Conservation (phyloP, 2,113 vertebrate species). For the Tapirus terrestris region DNA sequence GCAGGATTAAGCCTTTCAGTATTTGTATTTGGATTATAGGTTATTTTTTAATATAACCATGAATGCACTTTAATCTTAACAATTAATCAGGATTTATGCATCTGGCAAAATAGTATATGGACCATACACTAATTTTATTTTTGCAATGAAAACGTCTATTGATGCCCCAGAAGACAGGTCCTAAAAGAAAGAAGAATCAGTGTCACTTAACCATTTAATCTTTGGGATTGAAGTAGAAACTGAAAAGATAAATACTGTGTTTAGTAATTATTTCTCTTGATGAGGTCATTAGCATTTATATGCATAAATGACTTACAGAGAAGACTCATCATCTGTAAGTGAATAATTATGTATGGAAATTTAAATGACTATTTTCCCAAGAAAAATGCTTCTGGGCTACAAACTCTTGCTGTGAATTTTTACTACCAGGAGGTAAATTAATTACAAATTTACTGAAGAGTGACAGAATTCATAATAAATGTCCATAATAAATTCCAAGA, state of each 20-base stretch:
- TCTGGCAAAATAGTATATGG: background rate
- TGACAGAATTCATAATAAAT: constrained; percentile 35
- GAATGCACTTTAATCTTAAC: background rate
- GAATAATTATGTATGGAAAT: constrained; percentile 49
- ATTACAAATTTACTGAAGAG: constrained; percentile 50
- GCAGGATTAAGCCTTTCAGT: background rate
- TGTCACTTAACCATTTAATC: background rate
- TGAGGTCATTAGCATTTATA: background rate
- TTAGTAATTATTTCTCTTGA: constrained; percentile 26
- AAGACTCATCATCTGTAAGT: background rate
- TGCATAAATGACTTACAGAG: background rate
- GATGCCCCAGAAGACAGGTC: background rate
- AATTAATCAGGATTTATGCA: background rate
- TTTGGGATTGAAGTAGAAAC: background rate
- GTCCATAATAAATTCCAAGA: background rate
- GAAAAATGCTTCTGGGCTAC: constrained; percentile 16
- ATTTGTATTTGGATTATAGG: background rate
- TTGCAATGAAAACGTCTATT: background rate
- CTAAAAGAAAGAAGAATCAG: background rate
- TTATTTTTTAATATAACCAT: background rate
- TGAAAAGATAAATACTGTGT: background rate
- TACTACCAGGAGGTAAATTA: background rate
- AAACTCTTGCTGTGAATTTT: constrained; percentile 39
- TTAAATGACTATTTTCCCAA: constrained; percentile 39
- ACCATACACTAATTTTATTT: constrained; percentile 30